These are phyloP conservation scores for Sturnus vulgaris DNA, from an alignment of 2,113 vertebrate species.

Conservation along the genomic window DNA sequence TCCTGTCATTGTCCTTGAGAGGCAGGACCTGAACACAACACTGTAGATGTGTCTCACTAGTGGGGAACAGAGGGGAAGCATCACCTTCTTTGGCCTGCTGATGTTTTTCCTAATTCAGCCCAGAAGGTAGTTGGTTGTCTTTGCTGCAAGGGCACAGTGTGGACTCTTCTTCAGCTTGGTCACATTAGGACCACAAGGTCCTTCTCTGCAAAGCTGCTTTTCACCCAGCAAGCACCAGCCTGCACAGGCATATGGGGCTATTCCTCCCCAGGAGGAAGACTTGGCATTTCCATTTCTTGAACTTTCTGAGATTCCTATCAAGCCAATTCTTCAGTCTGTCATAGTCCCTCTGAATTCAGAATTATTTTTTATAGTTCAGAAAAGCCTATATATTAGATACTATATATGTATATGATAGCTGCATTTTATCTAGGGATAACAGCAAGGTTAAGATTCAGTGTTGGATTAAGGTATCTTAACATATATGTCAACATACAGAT, in stretches of 20 bases:
- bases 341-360: background rate
- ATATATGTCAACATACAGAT: background rate
- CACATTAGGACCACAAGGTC: background rate
- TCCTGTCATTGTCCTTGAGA: background rate
- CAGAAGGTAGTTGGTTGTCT: background rate
- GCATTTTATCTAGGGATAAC: background rate
- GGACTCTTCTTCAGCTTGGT: background rate
- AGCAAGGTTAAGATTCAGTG: background rate
- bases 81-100: background rate
- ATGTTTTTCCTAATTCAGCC: background rate
- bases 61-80: background rate
- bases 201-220: background rate
- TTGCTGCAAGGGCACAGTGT: background rate
- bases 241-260: background rate
- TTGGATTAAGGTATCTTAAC: background rate
- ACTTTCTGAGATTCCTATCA: background rate
- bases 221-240: background rate
- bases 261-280: background rate
- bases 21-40: background rate
- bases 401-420: background rate
- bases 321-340: background rate
- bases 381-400: background rate
- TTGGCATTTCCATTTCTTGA: background rate
- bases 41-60: background rate
- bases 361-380: background rate